phyloP scores from a whole-genome alignment of 2,797 vertebrate genomes.

The Discoglossus pictus region DNA sequence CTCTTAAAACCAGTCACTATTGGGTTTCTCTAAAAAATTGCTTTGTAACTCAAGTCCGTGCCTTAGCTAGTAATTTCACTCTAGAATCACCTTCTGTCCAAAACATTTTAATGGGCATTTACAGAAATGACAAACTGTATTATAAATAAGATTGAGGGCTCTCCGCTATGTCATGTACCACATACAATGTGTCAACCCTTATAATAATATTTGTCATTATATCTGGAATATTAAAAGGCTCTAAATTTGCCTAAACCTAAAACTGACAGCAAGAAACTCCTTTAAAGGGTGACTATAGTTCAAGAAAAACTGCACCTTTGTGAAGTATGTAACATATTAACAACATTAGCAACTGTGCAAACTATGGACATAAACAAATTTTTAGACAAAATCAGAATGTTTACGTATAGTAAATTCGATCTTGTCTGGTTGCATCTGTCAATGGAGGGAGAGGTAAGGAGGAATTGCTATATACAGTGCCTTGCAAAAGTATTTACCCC shows the following conservation, averaged over 20 bases:
- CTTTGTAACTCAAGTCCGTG: slow-evolving; percentile 5
- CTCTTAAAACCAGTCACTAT: slow-evolving; percentile 37
- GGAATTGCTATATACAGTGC: too few species aligned
- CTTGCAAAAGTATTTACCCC: too few species aligned
- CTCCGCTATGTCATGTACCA: background rate
- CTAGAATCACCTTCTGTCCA: slow-evolving; percentile 18
- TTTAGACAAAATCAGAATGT: too few species aligned
- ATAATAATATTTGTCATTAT: slow-evolving; percentile 15
- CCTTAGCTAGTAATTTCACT: slow-evolving; percentile 20
- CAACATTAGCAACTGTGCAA: too few species aligned
- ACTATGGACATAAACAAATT: too few species aligned
- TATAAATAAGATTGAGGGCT: slow-evolving; percentile 18
- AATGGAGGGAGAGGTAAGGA: too few species aligned
- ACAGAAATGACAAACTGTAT: slow-evolving; percentile 23
- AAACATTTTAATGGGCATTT: slow-evolving; percentile 23
- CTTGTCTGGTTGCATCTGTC: too few species aligned
- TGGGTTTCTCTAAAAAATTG: slow-evolving; percentile 29
- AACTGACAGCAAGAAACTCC: too few species aligned
- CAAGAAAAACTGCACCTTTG: too few species aligned
- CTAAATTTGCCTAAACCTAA: slow-evolving; percentile 8
- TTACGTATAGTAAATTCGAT: too few species aligned
- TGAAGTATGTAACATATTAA: too few species aligned
- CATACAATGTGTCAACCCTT: slow-evolving; percentile 11
- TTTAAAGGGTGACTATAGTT: too few species aligned
- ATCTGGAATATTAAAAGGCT: slow-evolving; percentile 8